Base-by-base conservation (phyloP, 2,888 invertebrate genomes). In the Tipula vernalis region DNA sequence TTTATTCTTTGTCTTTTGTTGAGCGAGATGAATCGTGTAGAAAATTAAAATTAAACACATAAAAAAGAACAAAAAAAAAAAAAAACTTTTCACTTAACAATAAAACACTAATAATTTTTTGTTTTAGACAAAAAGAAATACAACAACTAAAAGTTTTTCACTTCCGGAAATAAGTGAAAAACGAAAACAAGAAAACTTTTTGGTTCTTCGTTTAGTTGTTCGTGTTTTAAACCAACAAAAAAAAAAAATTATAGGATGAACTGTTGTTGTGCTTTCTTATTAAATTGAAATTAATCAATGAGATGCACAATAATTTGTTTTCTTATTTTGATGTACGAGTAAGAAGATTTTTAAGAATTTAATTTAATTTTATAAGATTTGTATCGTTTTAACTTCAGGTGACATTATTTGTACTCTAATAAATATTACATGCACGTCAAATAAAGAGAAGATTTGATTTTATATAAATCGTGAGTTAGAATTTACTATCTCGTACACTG, bases 1-100 rank as follows among this genome's bases (percentile, higher is more conserved):
- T 71, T 71, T 71, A 28, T 71, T 71, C 71, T 71, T 71, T 71
- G 71, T 71, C 71, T 71, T 71, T 71, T 71, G 71, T 71, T 71
- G 71, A 71, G 71, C 6, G 71, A 71, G 71, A 28, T 71, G 71
- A 71, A 71, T 71, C 71, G 28, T 71, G 71, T 71, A 71, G 71
- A 71, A 71, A 71, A 71, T 71, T 71, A 71, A 71, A 71, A 71
- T 71, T 71, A 71, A 71, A 71, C 71, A 71, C 71, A 71, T 71
- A 71, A 71, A 71, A 71, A 71, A 71, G 71, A 10, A 71, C 18
- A 28, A 57, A 57, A 71, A 57, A n/a, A n/a, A n/a, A n/a, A n/a
- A 57, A 57, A 71, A 71, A 71, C 71, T 71, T 71, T 71, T 28
- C 71, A 71, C 71, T 71, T 71, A 71, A 71, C 71, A 71, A 71